Conservation (phyloP, 2,888 invertebrate genomes). For the Hirtodrosophila histrioides region DNA sequence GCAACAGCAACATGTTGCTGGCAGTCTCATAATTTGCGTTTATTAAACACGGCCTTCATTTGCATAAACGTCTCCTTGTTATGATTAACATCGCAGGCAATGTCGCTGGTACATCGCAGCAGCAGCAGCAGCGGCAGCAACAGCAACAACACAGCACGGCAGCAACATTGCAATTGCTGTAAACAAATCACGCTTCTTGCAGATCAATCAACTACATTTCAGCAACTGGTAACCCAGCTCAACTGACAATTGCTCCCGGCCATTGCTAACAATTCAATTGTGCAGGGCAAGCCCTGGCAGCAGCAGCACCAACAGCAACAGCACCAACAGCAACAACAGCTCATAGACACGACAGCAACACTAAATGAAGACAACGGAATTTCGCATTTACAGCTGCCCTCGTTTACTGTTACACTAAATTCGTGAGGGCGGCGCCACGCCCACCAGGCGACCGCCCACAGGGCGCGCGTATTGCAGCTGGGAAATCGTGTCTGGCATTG, state of each 20-base stretch:
- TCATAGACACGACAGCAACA: conserved; percentile 61
- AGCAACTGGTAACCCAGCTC: conserved; percentile 25
- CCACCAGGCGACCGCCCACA: conserved; percentile 50
- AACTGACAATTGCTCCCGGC: conserved; percentile 44
- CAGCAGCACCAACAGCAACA: conserved; percentile 11
- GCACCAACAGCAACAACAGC: conserved; percentile 7
- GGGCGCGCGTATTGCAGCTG: too few species aligned
- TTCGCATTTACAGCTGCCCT: conserved; percentile 31
- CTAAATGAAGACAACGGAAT: conserved; percentile 17
- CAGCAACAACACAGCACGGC: conserved; percentile 21
- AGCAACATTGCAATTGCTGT: conserved; percentile 63
- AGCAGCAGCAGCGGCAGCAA: conserved; percentile 9
- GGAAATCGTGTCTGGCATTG: conserved; percentile 68
- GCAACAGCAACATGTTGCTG: conserved; percentile 61
- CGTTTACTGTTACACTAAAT: conserved; percentile 63
- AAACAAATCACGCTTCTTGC: conserved; percentile 73
- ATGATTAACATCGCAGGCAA: conserved; percentile 56
- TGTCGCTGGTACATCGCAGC: conserved; percentile 36
- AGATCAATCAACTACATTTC: conserved; percentile 70
- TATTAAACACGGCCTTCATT: conserved; percentile 73
- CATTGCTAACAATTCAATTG: conserved; percentile 70
- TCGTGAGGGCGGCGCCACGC: conserved; percentile 66
- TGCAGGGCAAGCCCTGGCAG: not conserved
- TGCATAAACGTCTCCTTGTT: conserved; percentile 68
- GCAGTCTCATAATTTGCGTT: conserved; percentile 74